Evolutionary conservation across 2,797 vertebrate genomes (phyloP), one percentile per base, ranked within the genome.

Genomic region (Coilia nasus): DNA sequence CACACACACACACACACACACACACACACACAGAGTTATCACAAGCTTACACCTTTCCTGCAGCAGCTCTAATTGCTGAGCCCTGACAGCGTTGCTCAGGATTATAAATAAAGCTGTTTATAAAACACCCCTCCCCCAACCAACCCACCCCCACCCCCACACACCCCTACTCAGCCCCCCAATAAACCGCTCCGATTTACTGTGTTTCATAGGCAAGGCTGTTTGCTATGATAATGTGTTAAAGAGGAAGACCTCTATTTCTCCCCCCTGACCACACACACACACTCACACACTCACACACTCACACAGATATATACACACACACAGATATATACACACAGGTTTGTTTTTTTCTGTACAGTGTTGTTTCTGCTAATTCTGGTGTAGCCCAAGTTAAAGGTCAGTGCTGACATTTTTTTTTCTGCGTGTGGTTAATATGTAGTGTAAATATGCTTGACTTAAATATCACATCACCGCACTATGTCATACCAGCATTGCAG

Each of bases 81-180:
- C 84, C 88, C 85, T 83, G 86, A 87, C 86, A 75, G 86, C 64
- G 71, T 81, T 71, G 81, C 86, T 87, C 67, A 83, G 86, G 88
- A 87, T 88, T 87, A 85, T 84, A 88, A 89, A 86, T 88, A 88
- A 89, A 87, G 84, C 88, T 88, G 87, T 88, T 88, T 88, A 84
- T 6, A 78, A 78, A 41, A 15, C 28, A 14, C 67, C 28, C 67
- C 67, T 1, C 31, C 5, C 67, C 67, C 67, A 54, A 12, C 12
- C 14, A 0, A 11, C 17, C 71, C 71, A 1, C 31, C 15, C 28
- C 0, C 28, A 41, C 31, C 23, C 62, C 7, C 10, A 9, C 67
- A 35, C 67, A 14, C 15, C 19, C 15, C 67, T 5, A 15, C 31
- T 31, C 67, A 41, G 31, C 83, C 56, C 87, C 85, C 82, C 85